Evolutionary conservation across 2,797 vertebrate species (phyloP).

Genomic region (Neosilurus hyrtlii): DNA sequence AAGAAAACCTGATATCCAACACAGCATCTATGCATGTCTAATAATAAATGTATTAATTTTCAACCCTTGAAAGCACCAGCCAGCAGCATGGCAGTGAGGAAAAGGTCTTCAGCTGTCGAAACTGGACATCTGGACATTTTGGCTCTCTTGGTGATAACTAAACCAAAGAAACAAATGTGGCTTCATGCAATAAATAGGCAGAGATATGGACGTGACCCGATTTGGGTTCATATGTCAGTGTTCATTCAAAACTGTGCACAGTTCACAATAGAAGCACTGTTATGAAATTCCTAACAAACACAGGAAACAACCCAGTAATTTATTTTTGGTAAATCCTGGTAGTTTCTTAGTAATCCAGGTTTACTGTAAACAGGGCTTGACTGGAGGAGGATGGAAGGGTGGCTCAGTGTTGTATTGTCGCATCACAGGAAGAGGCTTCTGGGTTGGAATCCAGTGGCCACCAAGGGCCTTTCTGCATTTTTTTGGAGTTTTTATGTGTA

Average conservation of each 20-base stretch:
- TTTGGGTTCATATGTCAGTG: constrained; percentile 53
- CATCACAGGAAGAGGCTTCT: no score
- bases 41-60: constrained; percentile 34
- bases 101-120: constrained; percentile 42
- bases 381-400: no score
- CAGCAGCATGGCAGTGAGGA: constrained; percentile 12
- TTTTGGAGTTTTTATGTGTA: no score
- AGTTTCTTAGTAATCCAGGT: constrained; percentile 7
- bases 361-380: neutral
- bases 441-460: no score
- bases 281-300: constrained; percentile 50
- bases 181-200: constrained; percentile 53
- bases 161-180: constrained; percentile 45
- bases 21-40: neutral
- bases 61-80: neutral
- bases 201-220: constrained; percentile 47
- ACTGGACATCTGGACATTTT: constrained; percentile 53
- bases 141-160: constrained; percentile 31
- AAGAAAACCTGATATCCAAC: neutral
- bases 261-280: constrained; percentile 52
- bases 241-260: constrained; percentile 24
- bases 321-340: constrained; percentile 46
- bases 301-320: constrained; percentile 39
- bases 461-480: no score
- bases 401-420: no score